Percentiles rank a stretch among this genome's conserved stretches.
These are phyloP conservation scores for Rhynchonycteris naso DNA, from an alignment of 2,797 vertebrate genomes.

Conservation along the genomic window DNA sequence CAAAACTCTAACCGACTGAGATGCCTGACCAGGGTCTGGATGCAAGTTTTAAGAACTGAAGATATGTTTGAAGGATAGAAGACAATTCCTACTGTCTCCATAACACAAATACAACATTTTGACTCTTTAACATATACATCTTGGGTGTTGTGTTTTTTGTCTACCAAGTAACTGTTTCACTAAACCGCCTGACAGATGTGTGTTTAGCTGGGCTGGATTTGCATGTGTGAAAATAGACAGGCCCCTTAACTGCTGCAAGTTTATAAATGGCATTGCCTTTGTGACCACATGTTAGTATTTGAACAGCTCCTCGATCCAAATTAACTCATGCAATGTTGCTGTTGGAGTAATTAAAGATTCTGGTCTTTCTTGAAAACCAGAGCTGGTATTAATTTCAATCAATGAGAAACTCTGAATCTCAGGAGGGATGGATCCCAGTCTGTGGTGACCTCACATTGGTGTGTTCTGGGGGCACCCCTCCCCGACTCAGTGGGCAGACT, in stretches of 20 bases:
- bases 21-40: no score
- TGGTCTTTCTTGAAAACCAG: not conserved
- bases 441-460: no score
- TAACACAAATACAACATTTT: not conserved
- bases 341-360: no score
- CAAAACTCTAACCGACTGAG: no score
- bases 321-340: not conserved
- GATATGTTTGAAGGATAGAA: not conserved
- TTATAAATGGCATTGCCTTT: not conserved
- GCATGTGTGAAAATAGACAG: not conserved
- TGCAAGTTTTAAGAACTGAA: not conserved
- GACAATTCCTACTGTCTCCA: not conserved
- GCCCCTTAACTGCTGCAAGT: not conserved
- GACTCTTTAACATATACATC: not conserved
- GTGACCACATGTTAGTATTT: not conserved
- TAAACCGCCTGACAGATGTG: not conserved
- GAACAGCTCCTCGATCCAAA: not conserved
- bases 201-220: not conserved
- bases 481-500: rapidly evolving
- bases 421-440: rapidly evolving
- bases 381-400: not conserved
- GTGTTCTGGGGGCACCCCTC: not conserved
- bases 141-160: not conserved
- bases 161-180: not conserved
- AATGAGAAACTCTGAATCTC: not conserved